Evolutionary conservation across 1,140 invertebrate genomes (phyloP), one percentile per base, ranked within the genome.

Genomic region (Eurosta solidaginis): DNA sequence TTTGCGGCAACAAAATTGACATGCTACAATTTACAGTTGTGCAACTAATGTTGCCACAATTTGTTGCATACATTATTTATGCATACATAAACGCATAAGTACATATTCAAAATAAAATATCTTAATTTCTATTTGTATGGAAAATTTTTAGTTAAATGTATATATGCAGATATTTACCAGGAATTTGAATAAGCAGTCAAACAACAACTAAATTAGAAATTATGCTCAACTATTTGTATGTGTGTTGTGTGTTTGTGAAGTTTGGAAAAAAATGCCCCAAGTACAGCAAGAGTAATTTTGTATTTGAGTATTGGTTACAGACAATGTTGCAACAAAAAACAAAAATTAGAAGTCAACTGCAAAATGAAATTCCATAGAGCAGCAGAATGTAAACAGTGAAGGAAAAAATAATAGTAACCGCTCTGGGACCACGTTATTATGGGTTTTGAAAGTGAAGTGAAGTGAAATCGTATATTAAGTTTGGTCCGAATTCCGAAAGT

Each of bases 321-420:
- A 68, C 59, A 68, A 68, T 68, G 59, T 68, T 68, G 59, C 59
- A 42, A 68, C 36, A 40, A 68, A 68, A 68, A 52, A 2, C 36
- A 20, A 29, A 42, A 68, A 68, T 20, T 20, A 68, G n/a, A 14
- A 42, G 6, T n/a, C 33, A 40, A 68, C 29, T 40, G 40, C 40
- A 20, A 40, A 20, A 33, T 42, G 33, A 7, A 22, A n/a, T 40
- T 40, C 33, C n/a, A 22, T 9, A 17, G 59, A 20, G n/a, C 33
- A 40, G 59, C 49, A n/a, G n/a, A n/a, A n/a, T 52, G 49, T 4
- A 17, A 52, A 25, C 4, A 22, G 49, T 22, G 49, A n/a, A n/a
- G n/a, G n/a, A n/a, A n/a, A n/a, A n/a, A n/a, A n/a, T n/a, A n/a
- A n/a, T n/a, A n/a, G n/a, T n/a, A n/a, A n/a, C n/a, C n/a, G n/a